phyloP scores from a whole-genome alignment of 2,113 vertebrate genomes.

The Alaudala cheleensis region DNA sequence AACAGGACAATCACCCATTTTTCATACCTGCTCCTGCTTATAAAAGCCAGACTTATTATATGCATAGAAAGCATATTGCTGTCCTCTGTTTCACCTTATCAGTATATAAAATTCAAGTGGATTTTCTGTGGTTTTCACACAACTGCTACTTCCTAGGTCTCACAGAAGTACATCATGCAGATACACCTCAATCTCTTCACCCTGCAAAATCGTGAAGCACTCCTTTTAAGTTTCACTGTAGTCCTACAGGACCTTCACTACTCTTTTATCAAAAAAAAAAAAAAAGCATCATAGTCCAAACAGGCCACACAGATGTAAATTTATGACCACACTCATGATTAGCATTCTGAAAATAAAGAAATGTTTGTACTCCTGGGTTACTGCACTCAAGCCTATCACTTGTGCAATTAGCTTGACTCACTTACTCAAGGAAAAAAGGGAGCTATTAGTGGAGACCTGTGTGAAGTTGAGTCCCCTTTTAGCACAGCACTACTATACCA shows the following conservation, averaged over 20 bases:
- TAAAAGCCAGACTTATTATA: neutral
- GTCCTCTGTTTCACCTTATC: neutral
- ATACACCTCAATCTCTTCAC: neutral
- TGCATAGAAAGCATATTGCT: neutral
- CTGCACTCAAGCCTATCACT: neutral
- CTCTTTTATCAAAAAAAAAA: neutral
- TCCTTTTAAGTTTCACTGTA: neutral
- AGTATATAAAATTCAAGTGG: neutral
- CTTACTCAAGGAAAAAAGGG: neutral
- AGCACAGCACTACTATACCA: neutral
- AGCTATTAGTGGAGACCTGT: neutral
- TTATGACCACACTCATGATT: neutral
- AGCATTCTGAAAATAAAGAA: neutral
- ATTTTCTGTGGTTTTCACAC: neutral
- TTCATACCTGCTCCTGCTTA: neutral
- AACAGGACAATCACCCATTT: neutral
- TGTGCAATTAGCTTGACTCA: neutral
- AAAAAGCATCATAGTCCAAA: neutral
- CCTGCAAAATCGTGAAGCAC: neutral
- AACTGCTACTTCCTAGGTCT: neutral
- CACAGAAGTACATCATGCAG: neutral
- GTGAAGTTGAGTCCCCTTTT: neutral
- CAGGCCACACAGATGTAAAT: neutral
- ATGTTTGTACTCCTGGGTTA: neutral
- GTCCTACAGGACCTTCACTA: neutral